Base-by-base conservation (phyloP, 2,797 vertebrate species). In the Acomys russatus region DNA sequence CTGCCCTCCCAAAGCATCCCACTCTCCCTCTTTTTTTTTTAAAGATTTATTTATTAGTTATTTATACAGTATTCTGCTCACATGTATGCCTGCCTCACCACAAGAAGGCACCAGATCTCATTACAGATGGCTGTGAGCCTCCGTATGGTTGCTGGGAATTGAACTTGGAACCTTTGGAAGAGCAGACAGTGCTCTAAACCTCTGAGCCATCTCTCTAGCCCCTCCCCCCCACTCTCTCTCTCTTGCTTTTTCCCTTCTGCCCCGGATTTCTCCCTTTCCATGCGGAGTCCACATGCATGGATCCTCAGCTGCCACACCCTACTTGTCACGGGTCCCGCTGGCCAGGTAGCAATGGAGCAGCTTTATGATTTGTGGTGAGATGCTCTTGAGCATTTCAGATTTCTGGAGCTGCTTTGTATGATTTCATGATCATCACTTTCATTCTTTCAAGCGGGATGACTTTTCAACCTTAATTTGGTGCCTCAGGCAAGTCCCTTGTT, bases 331-430 rank as follows among this genome's bases (percentile, higher is more conserved):
- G 20, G 22, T 9, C 1, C 9, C 25, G 77, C 66, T 33, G 64
- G 79, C n/a, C 64, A 93, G 54, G 38, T 66, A 82, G 38, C 35
- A 94, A 76, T 10, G 38, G 33, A 84, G 51, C 56, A 94, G 49
- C 25, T 90, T 44, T 66, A 82, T 80, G 59, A 66, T 80, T 77
- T 85, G 38, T 68, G 51, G 95, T 44, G 59, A 76, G n/a, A 84
- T 87, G 79, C 3, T 44, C 90, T 94, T 78, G 68, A 59, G 30
- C 54, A 77, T 25, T 88, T 73, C 74, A 44, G 54, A 78, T 88
- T 94, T 92, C 64, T 33, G 87, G 63, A 66, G 28, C 8, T 96
- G 59, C 91, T 89, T 74, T 70, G 77, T 71, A 70, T 89, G 90
- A 66, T 71, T 85, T 70, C 49, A 85, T 77, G 51, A 6, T 77